These are phyloP conservation scores for Planococcus citri DNA, from an alignment of 1,140 invertebrate genomes.

Conservation along the genomic window DNA sequence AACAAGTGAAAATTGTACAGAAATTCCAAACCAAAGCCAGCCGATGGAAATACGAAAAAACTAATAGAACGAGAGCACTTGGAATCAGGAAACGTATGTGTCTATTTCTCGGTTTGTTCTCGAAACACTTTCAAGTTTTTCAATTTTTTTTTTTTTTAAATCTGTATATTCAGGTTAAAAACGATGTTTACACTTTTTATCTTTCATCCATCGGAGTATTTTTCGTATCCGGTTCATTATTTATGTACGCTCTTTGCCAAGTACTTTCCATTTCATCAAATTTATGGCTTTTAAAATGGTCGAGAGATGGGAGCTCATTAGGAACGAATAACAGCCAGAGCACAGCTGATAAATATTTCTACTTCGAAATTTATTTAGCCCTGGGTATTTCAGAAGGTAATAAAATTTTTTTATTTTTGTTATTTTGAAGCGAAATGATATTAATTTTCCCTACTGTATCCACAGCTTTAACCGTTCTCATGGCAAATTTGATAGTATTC, in stretches of 20 bases:
- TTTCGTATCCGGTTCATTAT: conserved; percentile 56
- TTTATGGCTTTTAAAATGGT: conserved; percentile 84
- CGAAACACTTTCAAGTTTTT: neutral
- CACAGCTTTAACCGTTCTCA: neutral
- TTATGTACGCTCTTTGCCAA: conserved; percentile 78
- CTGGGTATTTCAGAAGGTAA: conserved; percentile 80
- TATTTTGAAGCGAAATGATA: no score
- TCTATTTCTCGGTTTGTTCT: neutral
- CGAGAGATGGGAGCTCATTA: conserved; percentile 45
- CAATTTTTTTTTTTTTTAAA: no score
- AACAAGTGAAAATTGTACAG: neutral
- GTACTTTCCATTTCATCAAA: conserved; percentile 80
- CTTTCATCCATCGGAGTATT: conserved; percentile 68
- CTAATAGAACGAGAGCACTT: conserved; percentile 78
- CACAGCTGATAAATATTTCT: conserved; percentile 53
- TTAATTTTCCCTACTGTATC: neutral
- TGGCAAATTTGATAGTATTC: neutral
- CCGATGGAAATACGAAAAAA: conserved; percentile 37
- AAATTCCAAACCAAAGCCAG: neutral
- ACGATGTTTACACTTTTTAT: conserved; percentile 79
- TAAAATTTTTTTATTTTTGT: neutral
- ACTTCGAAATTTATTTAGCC: conserved; percentile 76
- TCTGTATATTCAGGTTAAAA: conserved; percentile 54
- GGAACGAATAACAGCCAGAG: conserved; percentile 36
- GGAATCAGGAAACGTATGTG: conserved; percentile 74